Conservation (phyloP, 2,888 invertebrate genomes). For the Drosophila parthenogenetica region DNA sequence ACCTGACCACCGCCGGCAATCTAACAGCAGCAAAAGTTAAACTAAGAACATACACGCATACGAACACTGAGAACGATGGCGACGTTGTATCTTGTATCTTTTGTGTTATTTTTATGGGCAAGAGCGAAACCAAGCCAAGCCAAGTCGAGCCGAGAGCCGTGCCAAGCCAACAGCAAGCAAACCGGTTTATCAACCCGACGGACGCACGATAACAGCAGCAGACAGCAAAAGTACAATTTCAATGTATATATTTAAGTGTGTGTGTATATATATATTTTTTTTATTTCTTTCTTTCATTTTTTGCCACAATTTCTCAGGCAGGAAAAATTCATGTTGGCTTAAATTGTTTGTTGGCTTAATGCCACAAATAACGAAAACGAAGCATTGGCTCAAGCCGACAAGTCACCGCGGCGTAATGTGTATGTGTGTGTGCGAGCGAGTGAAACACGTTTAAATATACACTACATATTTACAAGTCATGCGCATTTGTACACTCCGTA, state of each 20-base stretch:
- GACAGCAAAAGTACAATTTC: constrained; percentile 59
- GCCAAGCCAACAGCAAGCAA: constrained; percentile 45
- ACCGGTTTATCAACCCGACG: constrained; percentile 76
- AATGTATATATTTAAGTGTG: constrained; percentile 46
- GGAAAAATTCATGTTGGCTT: constrained; percentile 76
- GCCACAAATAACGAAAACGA: constrained; percentile 72
- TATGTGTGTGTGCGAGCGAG: constrained; percentile 31
- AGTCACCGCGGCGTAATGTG: constrained; percentile 13
- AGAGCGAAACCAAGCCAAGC: constrained; percentile 34
- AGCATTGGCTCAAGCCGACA: constrained; percentile 63
- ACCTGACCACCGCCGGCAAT: constrained; percentile 68
- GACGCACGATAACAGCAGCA: constrained; percentile 69
- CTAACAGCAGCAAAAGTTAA: constrained; percentile 55
- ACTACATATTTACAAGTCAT: constrained; percentile 60
- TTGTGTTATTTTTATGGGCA: constrained; percentile 19
- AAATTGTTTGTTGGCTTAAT: constrained; percentile 80
- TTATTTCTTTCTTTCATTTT: constrained; percentile 19
- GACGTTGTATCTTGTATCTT: constrained; percentile 52
- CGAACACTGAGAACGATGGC: constrained; percentile 5
- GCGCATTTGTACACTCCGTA: constrained; percentile 58
- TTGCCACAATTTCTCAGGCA: constrained; percentile 73
- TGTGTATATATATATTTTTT: constrained; percentile 28
- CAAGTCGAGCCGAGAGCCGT: constrained; percentile 29
- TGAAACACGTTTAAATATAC: constrained; percentile 62
- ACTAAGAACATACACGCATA: constrained; percentile 40